phyloP scores from a whole-genome alignment of 2,797 vertebrate genomes.

The Strix occidentalis region DNA sequence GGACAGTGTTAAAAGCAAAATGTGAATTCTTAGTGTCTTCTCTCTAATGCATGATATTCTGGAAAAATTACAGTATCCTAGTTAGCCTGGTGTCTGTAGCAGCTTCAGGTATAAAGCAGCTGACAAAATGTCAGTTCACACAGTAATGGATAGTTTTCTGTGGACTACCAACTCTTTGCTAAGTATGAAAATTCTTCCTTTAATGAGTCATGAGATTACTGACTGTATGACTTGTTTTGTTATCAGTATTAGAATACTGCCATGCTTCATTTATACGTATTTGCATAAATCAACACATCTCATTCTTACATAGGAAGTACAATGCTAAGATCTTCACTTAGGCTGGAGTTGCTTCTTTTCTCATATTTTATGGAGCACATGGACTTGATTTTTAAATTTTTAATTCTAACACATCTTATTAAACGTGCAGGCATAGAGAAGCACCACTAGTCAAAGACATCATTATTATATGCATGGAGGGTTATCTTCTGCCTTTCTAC shows the following conservation, averaged over 20 bases:
- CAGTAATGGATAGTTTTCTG: neutral
- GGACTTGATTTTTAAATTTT: constrained; percentile 61
- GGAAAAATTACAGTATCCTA: neutral
- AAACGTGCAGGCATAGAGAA: constrained; percentile 43
- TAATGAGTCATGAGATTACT: neutral
- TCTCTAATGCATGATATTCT: neutral
- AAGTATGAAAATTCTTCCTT: neutral
- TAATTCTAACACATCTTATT: constrained; percentile 62
- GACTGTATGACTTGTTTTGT: neutral
- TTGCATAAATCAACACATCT: neutral
- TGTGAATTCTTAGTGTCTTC: neutral
- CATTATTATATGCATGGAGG: constrained; percentile 64
- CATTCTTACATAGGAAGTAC: neutral
- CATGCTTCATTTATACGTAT: neutral
- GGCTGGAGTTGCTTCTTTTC: neutral
- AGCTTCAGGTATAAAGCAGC: neutral
- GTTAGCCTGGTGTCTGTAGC: neutral
- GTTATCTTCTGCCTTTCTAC: constrained; percentile 51
- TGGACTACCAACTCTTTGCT: neutral
- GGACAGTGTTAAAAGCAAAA: neutral
- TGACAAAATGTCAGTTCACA: neutral
- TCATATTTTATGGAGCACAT: constrained; percentile 61
- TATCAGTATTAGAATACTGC: neutral
- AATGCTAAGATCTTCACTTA: constrained; percentile 38
- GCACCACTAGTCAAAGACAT: constrained; percentile 35